Percentiles rank a stretch among this genome's conserved stretches.
Conservation (phyloP, 2,113 vertebrate species). For the Crotalus tigris region DNA sequence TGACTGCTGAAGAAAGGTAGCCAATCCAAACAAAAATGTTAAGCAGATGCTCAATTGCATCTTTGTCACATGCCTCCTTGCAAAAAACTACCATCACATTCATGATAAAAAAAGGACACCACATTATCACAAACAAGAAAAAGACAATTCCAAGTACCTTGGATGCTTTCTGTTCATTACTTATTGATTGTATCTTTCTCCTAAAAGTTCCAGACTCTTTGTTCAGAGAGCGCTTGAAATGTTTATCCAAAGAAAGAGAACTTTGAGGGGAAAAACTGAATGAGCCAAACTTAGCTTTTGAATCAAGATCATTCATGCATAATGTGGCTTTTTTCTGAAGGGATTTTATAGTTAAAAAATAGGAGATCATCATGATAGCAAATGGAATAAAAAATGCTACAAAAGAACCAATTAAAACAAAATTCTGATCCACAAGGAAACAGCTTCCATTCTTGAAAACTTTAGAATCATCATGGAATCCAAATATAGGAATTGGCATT, state of each 20-base stretch:
- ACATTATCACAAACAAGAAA: slow-evolving; percentile 96
- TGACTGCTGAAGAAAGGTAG: slow-evolving; percentile 93
- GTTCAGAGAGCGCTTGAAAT: slow-evolving; percentile 82
- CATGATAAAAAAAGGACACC: slow-evolving; percentile 97
- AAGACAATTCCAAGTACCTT: slow-evolving; percentile 97
- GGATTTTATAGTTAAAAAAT: slow-evolving; percentile 89
- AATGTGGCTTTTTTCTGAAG: slow-evolving; percentile 90
- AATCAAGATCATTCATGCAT: slow-evolving; percentile 81
- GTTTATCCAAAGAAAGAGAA: slow-evolving; percentile 87
- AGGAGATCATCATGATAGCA: slow-evolving; percentile 94
- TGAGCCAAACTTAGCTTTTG: slow-evolving; percentile 82
- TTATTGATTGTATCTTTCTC: slow-evolving; percentile 92
- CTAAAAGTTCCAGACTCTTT: slow-evolving; percentile 71
- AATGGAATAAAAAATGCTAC: slow-evolving; percentile 94
- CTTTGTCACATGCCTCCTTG: slow-evolving; percentile 75
- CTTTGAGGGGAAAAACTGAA: slow-evolving; percentile 85
- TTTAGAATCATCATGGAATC: slow-evolving; percentile 86
- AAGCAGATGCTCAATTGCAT: slow-evolving; percentile 79
- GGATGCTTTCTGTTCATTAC: slow-evolving; percentile 94
- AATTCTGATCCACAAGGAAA: slow-evolving; percentile 84
- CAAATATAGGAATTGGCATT: slow-evolving; percentile 91
- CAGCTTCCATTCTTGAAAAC: slow-evolving; percentile 89
- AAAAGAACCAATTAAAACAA: slow-evolving; percentile 91
- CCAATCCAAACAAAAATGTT: slow-evolving; percentile 97
- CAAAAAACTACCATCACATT: slow-evolving; percentile 91